Percentiles rank a stretch among this genome's conserved stretches.
phyloP scores from a whole-genome alignment of 1,140 invertebrate genomes.

The Bombyx mandarina region DNA sequence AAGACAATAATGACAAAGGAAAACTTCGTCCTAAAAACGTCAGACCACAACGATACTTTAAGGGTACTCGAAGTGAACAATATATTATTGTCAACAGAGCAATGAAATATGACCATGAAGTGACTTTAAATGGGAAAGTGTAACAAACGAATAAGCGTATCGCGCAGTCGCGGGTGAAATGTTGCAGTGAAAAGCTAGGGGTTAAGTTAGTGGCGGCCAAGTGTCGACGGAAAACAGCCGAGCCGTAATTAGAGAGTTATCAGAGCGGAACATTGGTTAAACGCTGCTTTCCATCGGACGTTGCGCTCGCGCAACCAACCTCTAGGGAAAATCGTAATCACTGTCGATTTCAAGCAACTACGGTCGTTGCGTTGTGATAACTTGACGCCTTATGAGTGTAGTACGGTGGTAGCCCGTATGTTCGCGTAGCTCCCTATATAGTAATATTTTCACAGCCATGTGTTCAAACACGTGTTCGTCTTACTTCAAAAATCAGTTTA shows the following conservation, averaged over 20 bases:
- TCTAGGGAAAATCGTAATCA: constrained; percentile 69
- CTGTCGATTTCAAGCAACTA: constrained; percentile 64
- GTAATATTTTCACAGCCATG: too few relatives aligned
- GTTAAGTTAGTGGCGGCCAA: constrained; percentile 42
- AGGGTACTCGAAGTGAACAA: constrained; percentile 19
- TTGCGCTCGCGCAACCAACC: constrained; percentile 58
- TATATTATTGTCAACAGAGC: constrained; percentile 27
- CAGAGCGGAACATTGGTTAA: constrained; percentile 68
- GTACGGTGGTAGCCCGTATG: too few relatives aligned
- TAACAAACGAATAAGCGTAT: constrained; percentile 40
- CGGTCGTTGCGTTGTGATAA: constrained; percentile 30
- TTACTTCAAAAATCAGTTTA: too few relatives aligned
- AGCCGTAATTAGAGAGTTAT: constrained; percentile 67
- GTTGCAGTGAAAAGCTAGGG: constrained; percentile 49
- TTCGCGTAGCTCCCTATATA: too few relatives aligned
- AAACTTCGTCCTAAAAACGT: constrained; percentile 20
- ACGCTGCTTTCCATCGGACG: constrained; percentile 66
- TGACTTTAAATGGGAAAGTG: constrained; percentile 51
- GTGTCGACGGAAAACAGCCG: constrained; percentile 56
- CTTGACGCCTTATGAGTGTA: too few relatives aligned
- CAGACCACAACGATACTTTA: constrained; percentile 5
- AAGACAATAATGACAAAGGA: constrained; percentile 13
- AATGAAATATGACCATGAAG: constrained; percentile 20
- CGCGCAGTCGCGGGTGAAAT: not conserved
- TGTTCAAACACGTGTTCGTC: too few relatives aligned